A percentile compares a stretch with the other conserved stretches of the same genome.
phyloP scores from a whole-genome alignment of 2,888 invertebrate species.

The Noctua comes region DNA sequence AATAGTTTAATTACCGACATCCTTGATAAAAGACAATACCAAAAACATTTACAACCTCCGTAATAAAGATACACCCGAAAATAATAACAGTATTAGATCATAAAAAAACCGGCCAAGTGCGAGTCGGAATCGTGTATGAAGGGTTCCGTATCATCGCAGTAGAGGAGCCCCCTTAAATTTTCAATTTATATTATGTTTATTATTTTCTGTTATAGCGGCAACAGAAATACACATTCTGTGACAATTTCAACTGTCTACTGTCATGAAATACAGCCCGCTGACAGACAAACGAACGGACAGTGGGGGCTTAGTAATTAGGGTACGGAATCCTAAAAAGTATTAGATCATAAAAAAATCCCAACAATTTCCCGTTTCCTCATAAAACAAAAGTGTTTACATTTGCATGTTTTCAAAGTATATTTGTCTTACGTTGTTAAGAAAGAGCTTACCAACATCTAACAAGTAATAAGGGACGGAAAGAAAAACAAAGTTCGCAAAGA shows the following conservation, averaged over 20 bases:
- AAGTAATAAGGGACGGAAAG: conserved; percentile 32
- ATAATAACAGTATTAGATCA: conserved; percentile 23
- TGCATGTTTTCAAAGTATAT: conserved; percentile 49
- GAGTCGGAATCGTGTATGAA: too few species aligned
- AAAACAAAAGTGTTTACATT: conserved; percentile 49
- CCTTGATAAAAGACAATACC: not conserved
- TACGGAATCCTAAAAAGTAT: not conserved
- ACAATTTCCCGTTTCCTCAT: conserved; percentile 1
- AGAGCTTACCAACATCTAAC: conserved; percentile 26
- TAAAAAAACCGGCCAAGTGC: not conserved
- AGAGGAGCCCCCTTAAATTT: too few species aligned
- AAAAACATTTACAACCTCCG: not conserved
- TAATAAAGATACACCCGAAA: conserved; percentile 25
- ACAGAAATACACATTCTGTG: too few species aligned
- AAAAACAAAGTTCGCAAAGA: conserved; percentile 44
- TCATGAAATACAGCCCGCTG: too few species aligned
- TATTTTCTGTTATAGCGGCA: too few species aligned
- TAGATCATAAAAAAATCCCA: not conserved
- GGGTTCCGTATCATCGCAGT: too few species aligned
- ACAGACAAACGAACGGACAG: too few species aligned
- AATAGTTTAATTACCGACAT: not conserved
- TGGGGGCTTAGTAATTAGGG: too few species aligned
- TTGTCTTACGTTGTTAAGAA: conserved; percentile 45
- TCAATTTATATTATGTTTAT: too few species aligned
- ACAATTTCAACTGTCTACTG: too few species aligned